A percentile compares a stretch with the other conserved stretches of the same genome.
Evolutionary conservation across 35 echinoderm and acorn worm species (phyloP).

Genomic region (Amphiura filiformis): DNA sequence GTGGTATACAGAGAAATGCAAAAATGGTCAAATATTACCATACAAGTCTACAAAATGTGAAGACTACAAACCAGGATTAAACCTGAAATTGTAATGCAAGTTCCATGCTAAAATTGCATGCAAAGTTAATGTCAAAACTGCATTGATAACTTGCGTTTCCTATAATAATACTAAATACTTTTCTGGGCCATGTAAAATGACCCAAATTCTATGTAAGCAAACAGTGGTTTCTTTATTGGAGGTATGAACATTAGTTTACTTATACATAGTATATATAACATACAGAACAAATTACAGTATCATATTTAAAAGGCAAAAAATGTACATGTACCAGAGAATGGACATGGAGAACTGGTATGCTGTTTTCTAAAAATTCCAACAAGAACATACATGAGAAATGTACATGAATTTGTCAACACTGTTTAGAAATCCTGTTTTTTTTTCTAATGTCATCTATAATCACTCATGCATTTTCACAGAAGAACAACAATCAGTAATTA

Average conservation of each 20-base stretch:
- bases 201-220: conserved; percentile 1
- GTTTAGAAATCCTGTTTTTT: not conserved
- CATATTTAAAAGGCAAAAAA: not conserved
- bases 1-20: conserved; percentile 11
- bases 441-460: conserved; percentile 8
- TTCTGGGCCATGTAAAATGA: not conserved
- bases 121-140: conserved; percentile 10
- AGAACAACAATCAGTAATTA: not conserved
- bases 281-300: conserved; percentile 12
- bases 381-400: not conserved
- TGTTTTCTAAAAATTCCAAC: not conserved
- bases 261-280: conserved; percentile 16
- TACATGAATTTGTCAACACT: not conserved
- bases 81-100: not conserved
- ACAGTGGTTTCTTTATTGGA: conserved; percentile 7
- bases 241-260: not conserved
- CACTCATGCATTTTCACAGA: not conserved
- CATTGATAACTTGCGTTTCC: conserved; percentile 11
- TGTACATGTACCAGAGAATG: conserved; percentile 11
- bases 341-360: conserved; percentile 7
- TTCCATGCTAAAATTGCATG: conserved; percentile 6
- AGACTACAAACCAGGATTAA: not conserved
- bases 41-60: conserved; percentile 6
- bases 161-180: conserved; percentile 1
- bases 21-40: conserved; percentile 11